Percentiles rank a stretch among this genome's conserved stretches.
These are phyloP conservation scores for Camelus dromedarius DNA, from an alignment of 2,113 vertebrate species.

Conservation along the genomic window DNA sequence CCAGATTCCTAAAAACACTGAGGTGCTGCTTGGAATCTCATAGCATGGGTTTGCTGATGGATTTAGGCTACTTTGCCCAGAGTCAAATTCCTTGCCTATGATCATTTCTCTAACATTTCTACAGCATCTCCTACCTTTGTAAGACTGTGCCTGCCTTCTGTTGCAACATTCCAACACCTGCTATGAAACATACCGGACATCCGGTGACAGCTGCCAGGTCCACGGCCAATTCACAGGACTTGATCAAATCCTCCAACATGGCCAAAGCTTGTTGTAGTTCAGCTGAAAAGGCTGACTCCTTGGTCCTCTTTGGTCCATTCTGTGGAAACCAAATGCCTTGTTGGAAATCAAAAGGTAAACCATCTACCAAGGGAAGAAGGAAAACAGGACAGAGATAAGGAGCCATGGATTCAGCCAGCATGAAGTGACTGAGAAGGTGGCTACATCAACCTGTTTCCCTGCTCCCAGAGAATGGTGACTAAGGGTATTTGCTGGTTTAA, in stretches of 20 bases:
- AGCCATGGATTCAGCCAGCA: background rate
- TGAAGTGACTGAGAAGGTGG: background rate
- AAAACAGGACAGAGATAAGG: background rate
- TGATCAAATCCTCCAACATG: conserved; percentile 67
- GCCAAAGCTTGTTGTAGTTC: conserved; percentile 55
- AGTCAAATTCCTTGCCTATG: background rate
- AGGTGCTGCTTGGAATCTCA: rapidly evolving
- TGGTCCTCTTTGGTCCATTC: conserved; percentile 5
- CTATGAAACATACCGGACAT: conserved; percentile 62
- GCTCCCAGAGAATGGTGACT: background rate
- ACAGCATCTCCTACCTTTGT: background rate
- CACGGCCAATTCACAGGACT: conserved; percentile 69
- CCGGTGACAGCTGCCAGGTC: conserved; percentile 67
- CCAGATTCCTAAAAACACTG: background rate
- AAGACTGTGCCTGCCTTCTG: background rate
- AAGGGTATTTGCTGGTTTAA: background rate
- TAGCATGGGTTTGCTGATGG: background rate
- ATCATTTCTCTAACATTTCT: background rate
- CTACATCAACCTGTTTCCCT: background rate
- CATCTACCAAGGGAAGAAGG: background rate
- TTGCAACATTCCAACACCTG: background rate
- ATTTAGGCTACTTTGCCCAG: background rate
- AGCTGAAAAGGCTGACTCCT: background rate
- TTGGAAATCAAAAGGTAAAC: conserved; percentile 41
- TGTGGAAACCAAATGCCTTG: conserved; percentile 52